Evolutionary conservation across 2,797 vertebrate genomes (phyloP).

Genomic region (Pitangus sulphuratus): DNA sequence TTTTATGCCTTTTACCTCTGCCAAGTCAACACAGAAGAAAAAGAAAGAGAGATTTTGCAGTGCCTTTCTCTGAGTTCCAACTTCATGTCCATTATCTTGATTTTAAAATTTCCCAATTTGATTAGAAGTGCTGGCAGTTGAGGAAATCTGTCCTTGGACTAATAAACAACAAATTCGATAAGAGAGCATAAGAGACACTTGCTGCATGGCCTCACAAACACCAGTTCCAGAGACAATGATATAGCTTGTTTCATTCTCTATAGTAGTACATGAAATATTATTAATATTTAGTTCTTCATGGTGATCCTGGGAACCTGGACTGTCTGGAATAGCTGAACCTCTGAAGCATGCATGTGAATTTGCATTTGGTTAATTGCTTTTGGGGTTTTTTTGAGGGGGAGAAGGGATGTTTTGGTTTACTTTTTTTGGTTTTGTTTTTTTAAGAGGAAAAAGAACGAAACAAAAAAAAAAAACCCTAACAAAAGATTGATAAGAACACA

Average conservation of each 20-base stretch:
- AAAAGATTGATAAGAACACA: background rate
- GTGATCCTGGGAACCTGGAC: background rate
- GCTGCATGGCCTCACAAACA: background rate
- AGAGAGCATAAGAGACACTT: background rate
- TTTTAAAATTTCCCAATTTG: background rate
- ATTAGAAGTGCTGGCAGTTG: background rate
- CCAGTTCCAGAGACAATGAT: background rate
- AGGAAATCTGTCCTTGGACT: background rate
- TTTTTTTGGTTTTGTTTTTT: too few species aligned
- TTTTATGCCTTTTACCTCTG: background rate
- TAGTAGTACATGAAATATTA: background rate
- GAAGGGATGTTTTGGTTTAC: background rate
- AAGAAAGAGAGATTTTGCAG: background rate
- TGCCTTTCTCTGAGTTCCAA: background rate
- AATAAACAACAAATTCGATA: slow-evolving; percentile 4
- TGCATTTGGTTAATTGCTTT: background rate
- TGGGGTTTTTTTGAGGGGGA: accelerated
- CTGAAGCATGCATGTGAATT: background rate
- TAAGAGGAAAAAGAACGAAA: background rate
- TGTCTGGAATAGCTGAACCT: background rate
- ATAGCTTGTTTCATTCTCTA: background rate
- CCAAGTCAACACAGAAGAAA: background rate
- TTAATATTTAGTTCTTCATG: background rate
- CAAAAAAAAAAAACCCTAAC: background rate
- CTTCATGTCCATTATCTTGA: background rate